phyloP scores from a whole-genome alignment of 2,113 vertebrate genomes.

The Morone chrysops region DNA sequence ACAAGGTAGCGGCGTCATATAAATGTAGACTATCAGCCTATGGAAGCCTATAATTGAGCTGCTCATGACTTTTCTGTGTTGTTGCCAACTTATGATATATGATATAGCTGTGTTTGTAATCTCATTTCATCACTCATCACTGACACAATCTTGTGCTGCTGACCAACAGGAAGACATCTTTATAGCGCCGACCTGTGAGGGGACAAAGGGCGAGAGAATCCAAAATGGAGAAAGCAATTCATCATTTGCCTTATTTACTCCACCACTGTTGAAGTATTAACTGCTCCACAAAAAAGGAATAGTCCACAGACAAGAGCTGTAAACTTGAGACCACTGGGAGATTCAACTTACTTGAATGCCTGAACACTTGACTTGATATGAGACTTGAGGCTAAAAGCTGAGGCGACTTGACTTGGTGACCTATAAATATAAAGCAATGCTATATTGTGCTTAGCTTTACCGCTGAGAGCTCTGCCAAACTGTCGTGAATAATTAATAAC shows the following conservation, averaged over 20 bases:
- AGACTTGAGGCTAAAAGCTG: background rate
- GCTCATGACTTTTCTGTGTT: background rate
- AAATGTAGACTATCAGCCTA: background rate
- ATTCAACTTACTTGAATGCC: background rate
- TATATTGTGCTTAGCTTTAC: background rate
- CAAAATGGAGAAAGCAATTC: too few species aligned
- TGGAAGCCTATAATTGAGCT: background rate
- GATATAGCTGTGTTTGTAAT: background rate
- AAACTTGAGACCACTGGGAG: background rate
- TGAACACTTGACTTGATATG: background rate
- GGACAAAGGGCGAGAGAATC: too few species aligned
- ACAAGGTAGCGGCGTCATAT: background rate
- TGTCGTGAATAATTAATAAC: background rate
- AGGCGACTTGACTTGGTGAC: background rate
- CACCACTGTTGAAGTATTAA: background rate
- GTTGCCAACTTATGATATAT: background rate
- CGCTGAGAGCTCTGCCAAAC: background rate
- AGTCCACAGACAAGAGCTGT: background rate
- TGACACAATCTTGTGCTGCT: background rate
- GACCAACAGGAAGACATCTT: background rate
- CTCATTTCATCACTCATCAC: background rate
- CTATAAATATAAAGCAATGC: background rate
- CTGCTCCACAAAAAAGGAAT: background rate
- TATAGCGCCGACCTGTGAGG: background rate
- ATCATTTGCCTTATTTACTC: too few species aligned